phyloP scores from a whole-genome alignment of 2,888 invertebrate genomes.

The Polydrusus cervinus region DNA sequence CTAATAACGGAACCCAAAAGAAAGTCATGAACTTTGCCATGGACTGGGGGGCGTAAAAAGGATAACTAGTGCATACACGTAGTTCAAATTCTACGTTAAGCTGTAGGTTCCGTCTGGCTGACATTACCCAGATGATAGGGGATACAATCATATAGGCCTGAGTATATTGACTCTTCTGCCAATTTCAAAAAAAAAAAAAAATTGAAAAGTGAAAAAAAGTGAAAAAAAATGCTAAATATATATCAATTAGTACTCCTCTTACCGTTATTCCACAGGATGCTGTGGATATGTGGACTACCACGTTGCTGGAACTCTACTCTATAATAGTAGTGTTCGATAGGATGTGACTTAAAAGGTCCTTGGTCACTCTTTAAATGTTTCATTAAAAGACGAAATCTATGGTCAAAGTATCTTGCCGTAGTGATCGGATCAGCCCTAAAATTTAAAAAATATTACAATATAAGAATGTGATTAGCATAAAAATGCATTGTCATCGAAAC shows the following conservation, averaged over 20 bases:
- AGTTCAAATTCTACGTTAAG: too few species aligned
- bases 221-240: too few species aligned
- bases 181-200: background rate
- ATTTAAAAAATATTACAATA: background rate
- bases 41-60: background rate
- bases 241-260: too few species aligned
- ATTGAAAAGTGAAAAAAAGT: too few species aligned
- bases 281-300: slow-evolving; percentile 18
- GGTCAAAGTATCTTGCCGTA: slow-evolving; percentile 28
- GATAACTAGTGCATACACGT: too few species aligned
- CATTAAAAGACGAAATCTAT: background rate
- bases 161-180: background rate
- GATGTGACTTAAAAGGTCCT: background rate
- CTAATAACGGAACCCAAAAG: too few species aligned
- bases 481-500: background rate
- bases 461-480: background rate
- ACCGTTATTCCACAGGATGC: too few species aligned
- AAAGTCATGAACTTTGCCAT: slow-evolving; percentile 4
- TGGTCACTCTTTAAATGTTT: too few species aligned
- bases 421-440: slow-evolving; percentile 26
- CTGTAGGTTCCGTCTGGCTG: too few species aligned
- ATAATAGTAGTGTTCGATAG: slow-evolving; percentile 13
- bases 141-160: too few species aligned
- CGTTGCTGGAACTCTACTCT: slow-evolving; percentile 38
- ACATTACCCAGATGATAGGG: background rate